These are phyloP conservation scores for Drosophila murphyi DNA, from an alignment of 1,140 invertebrate species.

Conservation along the genomic window DNA sequence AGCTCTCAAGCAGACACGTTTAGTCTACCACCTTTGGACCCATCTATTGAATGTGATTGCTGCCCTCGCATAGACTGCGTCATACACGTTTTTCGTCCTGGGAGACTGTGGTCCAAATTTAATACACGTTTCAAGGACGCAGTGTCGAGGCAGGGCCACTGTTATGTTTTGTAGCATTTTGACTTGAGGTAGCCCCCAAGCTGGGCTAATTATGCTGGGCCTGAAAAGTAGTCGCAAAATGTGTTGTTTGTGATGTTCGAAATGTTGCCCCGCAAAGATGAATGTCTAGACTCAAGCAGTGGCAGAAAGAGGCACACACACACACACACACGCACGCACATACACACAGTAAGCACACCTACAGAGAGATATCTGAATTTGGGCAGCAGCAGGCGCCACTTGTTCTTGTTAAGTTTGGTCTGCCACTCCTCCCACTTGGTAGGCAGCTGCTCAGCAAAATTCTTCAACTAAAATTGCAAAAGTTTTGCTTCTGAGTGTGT, in stretches of 20 bases:
- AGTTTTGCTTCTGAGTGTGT: constrained; percentile 51
- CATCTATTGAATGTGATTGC: neutral
- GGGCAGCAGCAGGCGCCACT: constrained; percentile 26
- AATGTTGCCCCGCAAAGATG: constrained; percentile 41
- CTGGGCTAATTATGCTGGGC: constrained; percentile 62
- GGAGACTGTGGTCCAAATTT: constrained; percentile 40
- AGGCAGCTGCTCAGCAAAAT: constrained; percentile 72
- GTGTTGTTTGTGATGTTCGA: constrained; percentile 14
- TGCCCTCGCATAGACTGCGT: constrained; percentile 16
- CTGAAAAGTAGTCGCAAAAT: constrained; percentile 67
- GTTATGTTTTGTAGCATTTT: constrained; percentile 28
- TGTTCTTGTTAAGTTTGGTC: constrained; percentile 21
- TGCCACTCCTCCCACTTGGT: neutral
- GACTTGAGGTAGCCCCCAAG: constrained; percentile 23
- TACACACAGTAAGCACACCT: constrained; percentile 5
- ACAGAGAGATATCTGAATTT: constrained; percentile 29
- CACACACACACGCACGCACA: constrained; percentile 8
- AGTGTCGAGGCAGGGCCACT: constrained; percentile 17
- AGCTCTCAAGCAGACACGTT: neutral
- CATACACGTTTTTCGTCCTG: neutral
- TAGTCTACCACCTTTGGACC: no score
- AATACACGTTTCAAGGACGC: constrained; percentile 66
- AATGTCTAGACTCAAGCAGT: constrained; percentile 43
- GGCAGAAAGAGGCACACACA: constrained; percentile 9
- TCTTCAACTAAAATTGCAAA: constrained; percentile 82